Conservation (phyloP, 2,113 vertebrate species). For the Gobio gobio region DNA sequence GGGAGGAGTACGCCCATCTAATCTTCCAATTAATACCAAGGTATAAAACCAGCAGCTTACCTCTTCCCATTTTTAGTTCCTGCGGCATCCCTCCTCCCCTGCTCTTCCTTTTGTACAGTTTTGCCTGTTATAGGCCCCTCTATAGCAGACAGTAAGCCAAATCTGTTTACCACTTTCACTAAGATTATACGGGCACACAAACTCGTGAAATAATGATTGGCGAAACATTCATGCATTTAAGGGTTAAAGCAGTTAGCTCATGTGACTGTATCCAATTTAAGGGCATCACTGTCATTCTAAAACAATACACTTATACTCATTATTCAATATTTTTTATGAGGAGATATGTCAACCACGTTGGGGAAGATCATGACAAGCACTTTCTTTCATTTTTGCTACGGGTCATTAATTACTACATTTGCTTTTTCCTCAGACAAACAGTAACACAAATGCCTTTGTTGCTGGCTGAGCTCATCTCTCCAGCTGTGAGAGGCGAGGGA, state of each 20-base stretch:
- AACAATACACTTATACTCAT: background rate
- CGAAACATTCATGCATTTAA: no score
- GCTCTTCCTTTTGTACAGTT: no score
- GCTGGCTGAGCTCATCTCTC: slow-evolving; percentile 40
- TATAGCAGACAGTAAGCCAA: no score
- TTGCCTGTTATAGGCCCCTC: no score
- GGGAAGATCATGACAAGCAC: background rate
- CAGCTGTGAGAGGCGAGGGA: slow-evolving; percentile 37
- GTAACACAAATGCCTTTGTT: slow-evolving; percentile 55
- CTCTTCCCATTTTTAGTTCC: no score
- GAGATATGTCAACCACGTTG: background rate
- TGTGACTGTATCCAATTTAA: background rate
- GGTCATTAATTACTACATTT: slow-evolving; percentile 46
- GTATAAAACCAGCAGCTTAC: no score
- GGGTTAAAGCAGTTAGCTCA: background rate
- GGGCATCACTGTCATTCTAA: background rate
- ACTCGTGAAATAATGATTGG: no score
- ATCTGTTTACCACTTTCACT: no score
- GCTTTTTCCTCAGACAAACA: slow-evolving; percentile 37
- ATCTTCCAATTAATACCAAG: no score
- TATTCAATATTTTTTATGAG: background rate
- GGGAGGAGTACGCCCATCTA: no score
- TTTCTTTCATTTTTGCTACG: slow-evolving; percentile 30
- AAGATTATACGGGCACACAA: no score
- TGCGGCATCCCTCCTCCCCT: no score